phyloP scores from a whole-genome alignment of 1,140 invertebrate species.

The Neoseiulus cucumeris region DNA sequence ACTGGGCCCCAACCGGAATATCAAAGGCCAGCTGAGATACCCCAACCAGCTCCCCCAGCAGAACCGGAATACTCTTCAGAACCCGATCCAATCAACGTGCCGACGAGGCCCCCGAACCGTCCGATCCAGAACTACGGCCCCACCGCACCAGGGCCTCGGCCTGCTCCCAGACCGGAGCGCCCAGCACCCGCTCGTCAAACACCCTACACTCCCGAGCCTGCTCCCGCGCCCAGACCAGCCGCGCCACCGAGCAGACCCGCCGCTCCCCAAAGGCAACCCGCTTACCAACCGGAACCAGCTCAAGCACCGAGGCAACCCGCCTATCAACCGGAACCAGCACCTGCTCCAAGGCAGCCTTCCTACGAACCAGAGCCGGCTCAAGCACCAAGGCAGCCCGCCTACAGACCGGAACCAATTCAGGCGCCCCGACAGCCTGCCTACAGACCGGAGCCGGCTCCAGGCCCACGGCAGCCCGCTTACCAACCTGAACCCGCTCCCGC shows the following conservation, averaged over 20 bases:
- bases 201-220: background rate
- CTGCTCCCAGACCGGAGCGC: background rate
- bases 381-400: background rate
- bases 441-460: background rate
- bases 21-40: background rate
- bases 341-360: too few species aligned
- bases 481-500: background rate
- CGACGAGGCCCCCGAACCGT: background rate
- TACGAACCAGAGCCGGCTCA: too few species aligned
- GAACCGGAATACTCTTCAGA: background rate
- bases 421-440: background rate
- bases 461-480: background rate
- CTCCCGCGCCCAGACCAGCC: too few species aligned
- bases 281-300: background rate
- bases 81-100: background rate
- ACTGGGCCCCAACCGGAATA: background rate
- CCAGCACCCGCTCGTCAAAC: background rate
- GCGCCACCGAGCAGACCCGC: too few species aligned
- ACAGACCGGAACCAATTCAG: background rate
- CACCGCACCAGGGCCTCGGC: background rate
- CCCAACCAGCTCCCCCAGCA: background rate
- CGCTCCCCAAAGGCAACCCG: too few species aligned
- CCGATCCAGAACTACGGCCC: constrained; percentile 4
- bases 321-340: too few species aligned
- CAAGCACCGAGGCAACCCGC: too few species aligned